Evolutionary conservation across 2,797 vertebrate species (phyloP).

Genomic region (Falco naumanni): DNA sequence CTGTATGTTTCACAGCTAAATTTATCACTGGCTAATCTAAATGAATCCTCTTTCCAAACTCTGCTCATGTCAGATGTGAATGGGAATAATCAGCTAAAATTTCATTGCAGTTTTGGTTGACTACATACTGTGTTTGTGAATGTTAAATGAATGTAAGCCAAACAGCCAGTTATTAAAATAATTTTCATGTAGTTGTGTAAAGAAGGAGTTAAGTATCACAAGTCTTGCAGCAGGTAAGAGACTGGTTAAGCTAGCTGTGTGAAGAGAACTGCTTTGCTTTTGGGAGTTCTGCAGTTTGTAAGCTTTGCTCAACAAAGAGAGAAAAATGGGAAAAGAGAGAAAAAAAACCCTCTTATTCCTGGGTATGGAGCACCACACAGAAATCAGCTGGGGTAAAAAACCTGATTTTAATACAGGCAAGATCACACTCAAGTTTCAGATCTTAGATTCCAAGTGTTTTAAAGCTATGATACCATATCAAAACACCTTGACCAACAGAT

Average conservation of each 20-base stretch:
- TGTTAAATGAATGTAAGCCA: neutral
- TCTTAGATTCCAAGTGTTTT: neutral
- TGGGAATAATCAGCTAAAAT: neutral
- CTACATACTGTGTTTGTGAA: neutral
- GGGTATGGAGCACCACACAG: neutral
- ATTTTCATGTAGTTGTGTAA: neutral
- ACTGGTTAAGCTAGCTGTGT: neutral
- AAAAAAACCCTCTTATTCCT: neutral
- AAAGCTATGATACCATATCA: neutral
- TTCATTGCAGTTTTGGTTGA: neutral
- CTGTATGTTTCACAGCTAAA: neutral
- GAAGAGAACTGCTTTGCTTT: neutral
- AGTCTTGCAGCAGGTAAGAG: neutral
- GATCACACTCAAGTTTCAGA: neutral
- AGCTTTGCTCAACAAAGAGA: neutral
- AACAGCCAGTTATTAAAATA: neutral
- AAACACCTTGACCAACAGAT: neutral
- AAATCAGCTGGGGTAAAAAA: neutral
- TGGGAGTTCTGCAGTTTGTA: neutral
- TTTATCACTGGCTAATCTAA: neutral
- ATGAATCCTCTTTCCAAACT: neutral
- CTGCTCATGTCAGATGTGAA: neutral
- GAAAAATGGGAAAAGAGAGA: neutral
- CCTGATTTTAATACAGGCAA: neutral
- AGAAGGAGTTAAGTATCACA: neutral